Percentiles rank a stretch among this genome's conserved stretches.
These are phyloP conservation scores for Chrysolina haemoptera DNA, from an alignment of 2,888 invertebrate species.

Conservation along the genomic window DNA sequence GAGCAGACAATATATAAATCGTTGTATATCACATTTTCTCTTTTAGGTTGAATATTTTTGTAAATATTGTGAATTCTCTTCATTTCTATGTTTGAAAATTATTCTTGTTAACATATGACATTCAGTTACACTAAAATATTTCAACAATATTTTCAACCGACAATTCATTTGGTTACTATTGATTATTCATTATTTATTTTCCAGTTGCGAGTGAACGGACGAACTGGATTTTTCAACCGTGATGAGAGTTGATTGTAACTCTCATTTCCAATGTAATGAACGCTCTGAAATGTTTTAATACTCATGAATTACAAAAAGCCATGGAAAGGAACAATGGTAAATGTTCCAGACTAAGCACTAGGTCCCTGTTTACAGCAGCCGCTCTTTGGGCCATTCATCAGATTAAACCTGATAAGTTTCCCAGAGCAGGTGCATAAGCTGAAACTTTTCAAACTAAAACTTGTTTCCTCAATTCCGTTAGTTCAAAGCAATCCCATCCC, in stretches of 20 bases:
- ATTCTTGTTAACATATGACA: no score
- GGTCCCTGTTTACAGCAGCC: constrained; percentile 55
- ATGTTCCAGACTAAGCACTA: constrained; percentile 49
- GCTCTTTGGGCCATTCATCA: constrained; percentile 58
- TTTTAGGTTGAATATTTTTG: no score
- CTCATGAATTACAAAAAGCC: constrained; percentile 51
- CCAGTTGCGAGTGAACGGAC: neutral
- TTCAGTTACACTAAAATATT: neutral
- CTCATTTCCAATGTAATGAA: constrained; percentile 11
- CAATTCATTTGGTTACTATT: neutral
- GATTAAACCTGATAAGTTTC: constrained; percentile 59
- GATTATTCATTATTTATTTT: neutral
- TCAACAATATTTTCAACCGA: neutral
- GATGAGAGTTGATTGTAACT: neutral
- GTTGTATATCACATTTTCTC: no score
- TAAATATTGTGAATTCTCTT: no score
- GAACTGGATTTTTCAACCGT: neutral
- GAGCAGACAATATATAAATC: no score
- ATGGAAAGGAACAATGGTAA: constrained; percentile 50
- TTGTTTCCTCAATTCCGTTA: constrained; percentile 56
- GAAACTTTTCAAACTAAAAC: constrained; percentile 58
- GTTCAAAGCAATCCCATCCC: constrained; percentile 54
- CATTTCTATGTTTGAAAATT: no score
- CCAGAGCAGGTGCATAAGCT: constrained; percentile 57
- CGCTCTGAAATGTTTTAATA: constrained; percentile 50